Evolutionary conservation across 1,140 invertebrate species (phyloP).

Genomic region (Penaeus indicus): DNA sequence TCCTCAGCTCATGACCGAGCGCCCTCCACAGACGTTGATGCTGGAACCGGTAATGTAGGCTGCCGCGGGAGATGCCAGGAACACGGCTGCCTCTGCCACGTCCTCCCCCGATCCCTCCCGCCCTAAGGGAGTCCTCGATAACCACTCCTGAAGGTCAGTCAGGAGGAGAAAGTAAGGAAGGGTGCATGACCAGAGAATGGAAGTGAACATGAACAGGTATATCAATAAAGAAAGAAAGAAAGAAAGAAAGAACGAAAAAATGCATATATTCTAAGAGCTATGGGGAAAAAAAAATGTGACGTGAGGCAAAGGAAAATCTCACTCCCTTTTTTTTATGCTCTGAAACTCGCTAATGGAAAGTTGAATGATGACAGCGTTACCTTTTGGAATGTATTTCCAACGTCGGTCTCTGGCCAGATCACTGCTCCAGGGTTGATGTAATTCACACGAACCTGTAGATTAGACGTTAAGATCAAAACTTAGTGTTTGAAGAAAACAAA

Average conservation of each 20-base stretch:
- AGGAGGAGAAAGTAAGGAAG: not conserved
- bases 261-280: too few relatives aligned
- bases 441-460: constrained; percentile 47
- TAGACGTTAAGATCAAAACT: not conserved
- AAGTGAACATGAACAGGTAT: too few relatives aligned
- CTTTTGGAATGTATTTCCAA: too few relatives aligned
- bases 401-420: constrained; percentile 38
- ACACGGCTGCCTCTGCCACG: constrained; percentile 37
- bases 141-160: constrained; percentile 42
- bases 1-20: not conserved
- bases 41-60: not conserved
- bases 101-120: constrained; percentile 28
- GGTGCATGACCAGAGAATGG: not conserved
- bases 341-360: too few relatives aligned
- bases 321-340: too few relatives aligned
- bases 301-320: too few relatives aligned
- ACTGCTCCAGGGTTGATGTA: constrained; percentile 45
- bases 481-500: too few relatives aligned
- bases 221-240: too few relatives aligned
- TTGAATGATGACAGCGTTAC: too few relatives aligned
- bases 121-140: constrained; percentile 38
- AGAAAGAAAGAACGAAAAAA: too few relatives aligned
- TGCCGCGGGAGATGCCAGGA: not conserved
- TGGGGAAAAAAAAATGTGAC: too few relatives aligned
- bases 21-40: constrained; percentile 6